Conservation (phyloP, 2,797 vertebrate species). For the Heliangelus exortis region DNA sequence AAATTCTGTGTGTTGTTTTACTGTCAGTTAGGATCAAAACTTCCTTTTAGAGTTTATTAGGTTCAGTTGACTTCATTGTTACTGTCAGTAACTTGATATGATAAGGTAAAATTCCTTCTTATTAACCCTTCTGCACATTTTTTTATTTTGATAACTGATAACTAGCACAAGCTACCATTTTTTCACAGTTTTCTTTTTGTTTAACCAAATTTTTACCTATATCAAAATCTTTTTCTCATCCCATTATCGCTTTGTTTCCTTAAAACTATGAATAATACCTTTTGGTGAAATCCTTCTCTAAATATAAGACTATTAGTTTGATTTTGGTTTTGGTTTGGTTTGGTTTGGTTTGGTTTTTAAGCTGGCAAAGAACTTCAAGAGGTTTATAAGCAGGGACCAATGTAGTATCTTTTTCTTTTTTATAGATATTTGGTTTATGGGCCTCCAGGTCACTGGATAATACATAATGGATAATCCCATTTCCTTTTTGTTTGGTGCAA, state of each 20-base stretch:
- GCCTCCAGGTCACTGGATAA: neutral
- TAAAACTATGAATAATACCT: neutral
- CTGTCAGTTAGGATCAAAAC: neutral
- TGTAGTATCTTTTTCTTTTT: neutral
- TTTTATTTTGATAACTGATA: neutral
- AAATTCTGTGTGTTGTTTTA: neutral
- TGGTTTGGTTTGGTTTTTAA: neutral
- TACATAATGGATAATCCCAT: neutral
- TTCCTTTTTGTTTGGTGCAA: neutral
- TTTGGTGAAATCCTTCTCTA: neutral
- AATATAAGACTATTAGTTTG: neutral
- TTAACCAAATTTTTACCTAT: neutral
- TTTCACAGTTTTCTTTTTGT: neutral
- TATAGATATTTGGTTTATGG: neutral
- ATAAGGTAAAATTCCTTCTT: neutral
- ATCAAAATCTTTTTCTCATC: neutral
- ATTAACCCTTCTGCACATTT: fast-evolving
- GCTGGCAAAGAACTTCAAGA: neutral
- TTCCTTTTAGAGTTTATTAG: neutral
- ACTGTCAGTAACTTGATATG: neutral
- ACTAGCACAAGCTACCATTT: neutral
- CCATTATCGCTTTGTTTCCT: neutral
- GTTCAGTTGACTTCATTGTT: neutral
- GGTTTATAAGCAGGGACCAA: neutral
- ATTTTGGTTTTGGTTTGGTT: no score